Percentiles rank a stretch among this genome's conserved stretches.
phyloP scores from a whole-genome alignment of 2,113 vertebrate genomes.

The Megalops atlanticus region DNA sequence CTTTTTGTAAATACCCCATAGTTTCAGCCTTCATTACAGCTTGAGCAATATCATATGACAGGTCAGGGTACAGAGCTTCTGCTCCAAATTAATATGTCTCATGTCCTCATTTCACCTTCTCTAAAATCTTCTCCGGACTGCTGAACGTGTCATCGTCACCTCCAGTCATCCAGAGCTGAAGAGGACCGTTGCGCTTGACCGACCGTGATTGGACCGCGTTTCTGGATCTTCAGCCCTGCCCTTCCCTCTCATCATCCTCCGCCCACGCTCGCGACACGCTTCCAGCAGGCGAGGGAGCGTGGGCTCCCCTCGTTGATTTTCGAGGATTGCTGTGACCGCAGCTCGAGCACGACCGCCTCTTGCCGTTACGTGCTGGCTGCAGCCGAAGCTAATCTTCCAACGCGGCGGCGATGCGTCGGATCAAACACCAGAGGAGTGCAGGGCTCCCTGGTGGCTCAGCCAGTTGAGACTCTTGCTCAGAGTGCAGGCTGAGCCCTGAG shows the following conservation, averaged over 20 bases:
- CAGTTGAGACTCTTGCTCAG: too few relatives aligned
- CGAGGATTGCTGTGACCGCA: neutral
- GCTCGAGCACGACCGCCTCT: neutral
- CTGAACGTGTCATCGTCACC: too few relatives aligned
- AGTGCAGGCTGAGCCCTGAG: too few relatives aligned
- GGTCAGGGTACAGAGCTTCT: too few relatives aligned
- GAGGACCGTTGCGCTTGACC: neutral
- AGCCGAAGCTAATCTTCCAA: neutral
- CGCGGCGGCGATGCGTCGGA: neutral
- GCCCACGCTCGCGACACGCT: neutral
- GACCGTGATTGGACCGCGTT: neutral
- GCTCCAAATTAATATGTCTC: too few relatives aligned
- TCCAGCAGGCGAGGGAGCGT: neutral
- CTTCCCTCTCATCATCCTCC: neutral
- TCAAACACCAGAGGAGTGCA: neutral
- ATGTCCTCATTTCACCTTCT: too few relatives aligned
- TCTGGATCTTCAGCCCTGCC: neutral
- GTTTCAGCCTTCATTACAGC: too few relatives aligned
- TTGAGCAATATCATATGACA: too few relatives aligned
- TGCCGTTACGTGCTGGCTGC: neutral
- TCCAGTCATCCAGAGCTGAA: too few relatives aligned
- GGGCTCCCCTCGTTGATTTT: neutral
- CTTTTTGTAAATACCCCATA: too few relatives aligned
- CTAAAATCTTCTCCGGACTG: neutral
- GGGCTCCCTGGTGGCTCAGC: too few relatives aligned